These are phyloP conservation scores for Dasypolia templi DNA, from an alignment of 2,888 invertebrate genomes.

Conservation along the genomic window DNA sequence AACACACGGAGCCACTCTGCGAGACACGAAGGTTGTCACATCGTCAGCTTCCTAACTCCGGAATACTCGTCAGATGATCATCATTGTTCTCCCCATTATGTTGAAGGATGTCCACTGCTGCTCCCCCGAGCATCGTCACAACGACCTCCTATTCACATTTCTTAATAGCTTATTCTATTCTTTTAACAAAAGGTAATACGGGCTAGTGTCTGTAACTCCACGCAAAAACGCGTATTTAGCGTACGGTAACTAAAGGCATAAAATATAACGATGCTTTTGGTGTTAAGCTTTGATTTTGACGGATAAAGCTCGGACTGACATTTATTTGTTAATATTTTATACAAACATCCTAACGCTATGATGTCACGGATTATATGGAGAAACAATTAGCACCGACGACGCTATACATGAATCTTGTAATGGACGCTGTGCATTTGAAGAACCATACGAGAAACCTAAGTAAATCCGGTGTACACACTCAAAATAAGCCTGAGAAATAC, in stretches of 20 bases:
- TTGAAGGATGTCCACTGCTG: not conserved
- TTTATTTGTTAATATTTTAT: slow-evolving; percentile 31
- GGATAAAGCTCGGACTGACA: slow-evolving; percentile 25
- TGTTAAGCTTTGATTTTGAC: slow-evolving; percentile 28
- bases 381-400: slow-evolving; percentile 32
- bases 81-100: not conserved
- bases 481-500: not conserved
- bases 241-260: too few species aligned
- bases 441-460: too few species aligned
- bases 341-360: slow-evolving; percentile 28
- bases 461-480: too few species aligned
- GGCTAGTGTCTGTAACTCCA: too few species aligned
- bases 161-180: not conserved
- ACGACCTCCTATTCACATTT: not conserved
- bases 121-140: not conserved
- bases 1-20: not conserved
- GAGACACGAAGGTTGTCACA: not conserved
- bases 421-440: not conserved
- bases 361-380: slow-evolving; percentile 23
- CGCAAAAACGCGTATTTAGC: too few species aligned
- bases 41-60: too few species aligned
- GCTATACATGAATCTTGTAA: slow-evolving; percentile 17
- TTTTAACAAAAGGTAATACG: not conserved
- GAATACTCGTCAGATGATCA: not conserved
- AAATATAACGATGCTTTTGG: slow-evolving; percentile 4